Evolutionary conservation across 1,140 invertebrate genomes (phyloP), one percentile per base, ranked within the genome.

Genomic region (Pseudomyrmex gracilis): DNA sequence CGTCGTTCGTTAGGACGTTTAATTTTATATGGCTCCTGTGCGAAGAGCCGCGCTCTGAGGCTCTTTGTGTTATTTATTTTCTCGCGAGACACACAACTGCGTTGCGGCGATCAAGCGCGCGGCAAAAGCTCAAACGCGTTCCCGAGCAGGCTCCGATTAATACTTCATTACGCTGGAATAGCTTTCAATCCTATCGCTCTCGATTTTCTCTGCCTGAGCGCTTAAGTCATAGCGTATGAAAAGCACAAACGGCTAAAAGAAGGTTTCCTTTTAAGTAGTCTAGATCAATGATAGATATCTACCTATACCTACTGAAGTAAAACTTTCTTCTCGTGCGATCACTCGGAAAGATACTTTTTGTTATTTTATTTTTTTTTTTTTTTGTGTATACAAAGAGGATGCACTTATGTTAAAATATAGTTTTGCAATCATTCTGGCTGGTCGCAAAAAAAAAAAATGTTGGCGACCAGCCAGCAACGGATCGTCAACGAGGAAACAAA

Each of bases 1-100:
- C 67, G 24, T 24, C 73, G 80, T 89, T 89, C 74, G 83, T 89
- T 89, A 80, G 88, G 74, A 83, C 73, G 63, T 89, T 88, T 84
- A 83, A 89, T 88, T 89, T 88, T 83, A 84, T 77, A 80, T 84
- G 71, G 51, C 73, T 82, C 22, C 17, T 70, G 34, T 34, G 34
- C 12, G 57, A 74, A 43, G 22, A 51, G 1, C 2, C 15, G 3
- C 2, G 10, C 57, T 60, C 9, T 53, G 63, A 20, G 20, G 13
- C 20, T 55, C 67, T 73, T 64, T 49, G 51, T 17, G 22, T 84
- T 84, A 87, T 80, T 74, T 87, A 87, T 83, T 76, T 76, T 60
- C 60, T 58, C 58, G 17, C 47, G 20, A 20, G 70, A 74, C 61
- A 64, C 22, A 53, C 34, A 34, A 34, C 57, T 45, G 20, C 34